Evolutionary conservation across 2,797 vertebrate genomes (phyloP), one percentile per base, ranked within the genome.

Genomic region (Micropoecilia bifurca): DNA sequence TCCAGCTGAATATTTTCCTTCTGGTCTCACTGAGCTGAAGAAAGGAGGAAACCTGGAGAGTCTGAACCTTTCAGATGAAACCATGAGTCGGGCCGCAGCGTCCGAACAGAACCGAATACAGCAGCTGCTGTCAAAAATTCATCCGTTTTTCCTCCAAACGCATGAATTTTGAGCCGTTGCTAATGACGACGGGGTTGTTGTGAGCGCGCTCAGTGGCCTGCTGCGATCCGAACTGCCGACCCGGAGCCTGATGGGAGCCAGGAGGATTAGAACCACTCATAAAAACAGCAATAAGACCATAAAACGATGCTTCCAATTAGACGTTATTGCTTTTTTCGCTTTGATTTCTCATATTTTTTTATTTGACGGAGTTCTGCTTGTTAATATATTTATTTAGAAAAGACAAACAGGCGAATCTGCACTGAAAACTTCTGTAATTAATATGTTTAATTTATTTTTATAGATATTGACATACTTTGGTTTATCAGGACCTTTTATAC

Each of bases 151-250:
- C 87, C 93, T 91, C 76, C 28, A 79, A 86, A 87, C 75, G 75
- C 81, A 90, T 94, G 89, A 94, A 92, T 94, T 89, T 92, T 92
- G 88, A 93, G 93, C 82, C 77, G 30, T 71, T 18, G 76, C 83
- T 90, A 94, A 91, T 84, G 84, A 89, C 13, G 74, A 41, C 20
- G 43, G 80, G 84, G 82, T 3, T 80, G 80, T 78, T 76, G 82
- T 88, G 41, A 45, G 73, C 55, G 39, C 57, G 45, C 71, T 77
- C 53, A 61, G 75, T 53, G 33, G 82, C 80, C 84, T 78, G 81
- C 85, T 84, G 89, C 71, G 90, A 90, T 92, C 80, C 85, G 85
- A 87, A 85, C 83, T 91, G 80, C 18, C 90, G 91, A 92, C 91
- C 91, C 88, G 88, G 89, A 93, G 93, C 91, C 90, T 86, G 87